A percentile compares a stretch with the other conserved stretches of the same genome.
Evolutionary conservation across 2,797 vertebrate species (phyloP).

Genomic region (Dromococcyx pavoninus): DNA sequence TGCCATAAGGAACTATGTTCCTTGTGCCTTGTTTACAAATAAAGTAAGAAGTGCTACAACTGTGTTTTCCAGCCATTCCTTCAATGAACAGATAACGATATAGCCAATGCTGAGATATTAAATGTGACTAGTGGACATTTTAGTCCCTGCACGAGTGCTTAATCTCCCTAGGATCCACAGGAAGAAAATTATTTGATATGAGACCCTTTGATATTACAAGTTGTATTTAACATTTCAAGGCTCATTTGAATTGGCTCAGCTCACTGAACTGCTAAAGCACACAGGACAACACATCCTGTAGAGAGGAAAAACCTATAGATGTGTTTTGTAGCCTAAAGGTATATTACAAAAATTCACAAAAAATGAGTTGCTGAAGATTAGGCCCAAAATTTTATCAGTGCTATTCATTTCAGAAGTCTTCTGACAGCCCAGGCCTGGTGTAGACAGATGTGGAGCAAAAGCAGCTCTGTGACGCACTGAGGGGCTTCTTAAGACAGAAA

Average conservation of each 20-base stretch:
- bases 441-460: neutral
- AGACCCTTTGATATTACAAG: conserved; percentile 76
- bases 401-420: neutral
- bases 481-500: neutral
- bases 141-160: conserved; percentile 45
- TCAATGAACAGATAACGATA: conserved; percentile 20
- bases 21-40: conserved; percentile 1
- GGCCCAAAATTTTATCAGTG: neutral
- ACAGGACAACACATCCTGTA: neutral
- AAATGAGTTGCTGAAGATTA: conserved; percentile 2
- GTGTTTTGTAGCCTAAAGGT: conserved; percentile 41
- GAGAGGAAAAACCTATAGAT: conserved; percentile 27
- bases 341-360: neutral
- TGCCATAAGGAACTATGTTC: neutral
- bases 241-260: conserved; percentile 71
- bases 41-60: neutral
- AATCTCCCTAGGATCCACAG: conserved; percentile 70
- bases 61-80: conserved; percentile 38
- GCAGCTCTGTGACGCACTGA: neutral
- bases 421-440: neutral
- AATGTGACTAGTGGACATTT: conserved; percentile 55
- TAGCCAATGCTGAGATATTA: conserved; percentile 45
- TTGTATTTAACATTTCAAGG: conserved; percentile 80
- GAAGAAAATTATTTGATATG: conserved; percentile 75
- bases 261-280: conserved; percentile 65